Conservation (phyloP, 2,888 invertebrate species). For the Melieria picta region DNA sequence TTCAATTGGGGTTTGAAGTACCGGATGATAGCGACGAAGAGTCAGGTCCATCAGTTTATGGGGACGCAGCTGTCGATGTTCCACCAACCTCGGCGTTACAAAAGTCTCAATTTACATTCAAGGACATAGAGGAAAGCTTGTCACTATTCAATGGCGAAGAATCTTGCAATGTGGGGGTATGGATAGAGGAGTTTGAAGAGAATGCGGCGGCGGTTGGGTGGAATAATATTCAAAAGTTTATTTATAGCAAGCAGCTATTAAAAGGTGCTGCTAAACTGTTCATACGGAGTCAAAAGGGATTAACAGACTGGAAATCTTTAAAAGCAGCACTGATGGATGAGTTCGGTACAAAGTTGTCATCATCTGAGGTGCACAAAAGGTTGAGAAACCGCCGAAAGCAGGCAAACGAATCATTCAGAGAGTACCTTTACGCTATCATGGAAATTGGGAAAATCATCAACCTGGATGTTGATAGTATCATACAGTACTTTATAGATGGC, state of each 20-base stretch:
- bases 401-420: constrained; percentile 19
- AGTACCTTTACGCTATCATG: constrained; percentile 37
- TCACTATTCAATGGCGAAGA: constrained; percentile 21
- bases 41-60: background rate
- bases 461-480: constrained; percentile 29
- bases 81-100: background rate
- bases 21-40: background rate
- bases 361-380: constrained; percentile 28
- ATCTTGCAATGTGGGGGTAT: constrained; percentile 29
- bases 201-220: constrained; percentile 29
- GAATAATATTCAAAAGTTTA: constrained; percentile 23
- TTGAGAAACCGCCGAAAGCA: constrained; percentile 29
- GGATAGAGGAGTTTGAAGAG: constrained; percentile 27
- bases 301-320: constrained; percentile 25
- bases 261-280: constrained; percentile 32
- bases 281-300: constrained; percentile 22
- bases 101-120: constrained; percentile 20
- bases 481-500: constrained; percentile 18
- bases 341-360: constrained; percentile 28
- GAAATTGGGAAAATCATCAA: constrained; percentile 34
- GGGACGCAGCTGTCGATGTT: background rate
- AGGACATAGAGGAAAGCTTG: constrained; percentile 26
- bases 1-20: constrained; percentile 7
- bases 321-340: constrained; percentile 27
- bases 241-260: constrained; percentile 32